Base-by-base conservation (phyloP, 2,888 invertebrate species). In the Polietes domitor region DNA sequence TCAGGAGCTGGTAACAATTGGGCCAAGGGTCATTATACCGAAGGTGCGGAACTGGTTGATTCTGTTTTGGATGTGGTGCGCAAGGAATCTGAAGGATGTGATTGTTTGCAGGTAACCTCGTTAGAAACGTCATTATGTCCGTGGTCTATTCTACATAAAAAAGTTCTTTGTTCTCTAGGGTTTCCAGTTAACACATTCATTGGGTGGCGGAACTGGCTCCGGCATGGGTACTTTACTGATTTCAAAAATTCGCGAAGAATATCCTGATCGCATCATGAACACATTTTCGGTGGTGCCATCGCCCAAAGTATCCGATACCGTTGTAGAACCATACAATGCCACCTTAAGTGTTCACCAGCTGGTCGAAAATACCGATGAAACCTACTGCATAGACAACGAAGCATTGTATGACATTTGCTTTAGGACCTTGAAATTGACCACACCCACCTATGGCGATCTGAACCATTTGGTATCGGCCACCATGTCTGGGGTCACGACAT, bases 11-110 rank as follows among this genome's bases (percentile, higher is more conserved):
- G 96, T 79, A 96, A 96, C 93, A 96, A 96, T 93, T 96, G 96
- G 96, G 96, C 96, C 58, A 96, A 96, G 93, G 98, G 98, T 81
- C 97, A 98, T 90, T 98, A 98, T 94, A 98, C 98, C 80, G 98
- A 98, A 92, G 98, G 98, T 71, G 98, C 95, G 85, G 98, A 96
- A 93, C 94, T 95, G 89, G 97, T 95, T 88, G 98, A 97, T 92
- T 96, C 97, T 9, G 96, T 96, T 53, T 92, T 97, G 88, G 96
- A 96, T 91, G 96, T 97, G 58, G 96, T 96, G n/a, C 94, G 97
- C 83, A 97, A 96, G 92, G 97, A 97, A 92, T 96, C 96, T 68
- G 97, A 98, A 93, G 94, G 97, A 91, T 95, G 98, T 91, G 98
- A 98, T 92, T 98, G 98, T 89, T 93, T 96, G 71, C 97, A 97